Evolutionary conservation across 2,113 vertebrate genomes (phyloP).

Genomic region (Caranx ignobilis): DNA sequence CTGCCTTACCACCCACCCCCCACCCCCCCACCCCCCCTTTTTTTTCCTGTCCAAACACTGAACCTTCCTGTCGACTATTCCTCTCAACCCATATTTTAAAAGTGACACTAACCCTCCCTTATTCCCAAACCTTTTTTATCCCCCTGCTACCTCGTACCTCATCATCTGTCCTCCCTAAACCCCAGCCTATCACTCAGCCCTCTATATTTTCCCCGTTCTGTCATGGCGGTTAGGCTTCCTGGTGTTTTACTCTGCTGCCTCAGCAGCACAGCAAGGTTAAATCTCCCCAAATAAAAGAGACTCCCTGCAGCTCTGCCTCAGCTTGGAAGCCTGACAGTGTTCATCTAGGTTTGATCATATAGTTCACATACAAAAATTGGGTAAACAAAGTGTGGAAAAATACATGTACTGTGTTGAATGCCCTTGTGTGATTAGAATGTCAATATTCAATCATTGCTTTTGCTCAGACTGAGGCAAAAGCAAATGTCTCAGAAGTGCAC

Average conservation of each 20-base stretch:
- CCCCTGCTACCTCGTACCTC: conserved; percentile 4
- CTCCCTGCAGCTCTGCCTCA: conserved; percentile 45
- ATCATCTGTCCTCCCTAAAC: conserved; percentile 20
- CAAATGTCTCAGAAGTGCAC: not conserved
- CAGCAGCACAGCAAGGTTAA: conserved; percentile 78
- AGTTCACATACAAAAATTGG: conserved; percentile 48
- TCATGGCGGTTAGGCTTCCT: conserved; percentile 31
- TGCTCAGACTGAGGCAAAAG: not conserved
- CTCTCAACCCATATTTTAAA: conserved; percentile 10
- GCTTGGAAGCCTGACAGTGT: conserved; percentile 45
- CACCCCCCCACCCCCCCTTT: not conserved
- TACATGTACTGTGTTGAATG: not conserved
- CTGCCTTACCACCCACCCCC: conserved; percentile 21
- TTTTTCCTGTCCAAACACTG: conserved; percentile 16
- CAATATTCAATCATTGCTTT: not conserved
- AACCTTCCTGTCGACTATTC: conserved; percentile 13
- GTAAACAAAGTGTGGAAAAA: conserved; percentile 4
- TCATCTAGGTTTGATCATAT: conserved; percentile 57
- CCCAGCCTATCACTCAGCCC: conserved; percentile 3
- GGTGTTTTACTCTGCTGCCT: conserved; percentile 67
- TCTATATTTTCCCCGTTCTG: conserved; percentile 10
- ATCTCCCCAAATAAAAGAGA: conserved; percentile 52
- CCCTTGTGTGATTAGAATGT: conserved; percentile 14
- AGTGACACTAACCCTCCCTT: conserved; percentile 5
- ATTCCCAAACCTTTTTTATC: not conserved